These are phyloP conservation scores for Bos taurus DNA, from an alignment of 2,113 vertebrate species.

Conservation along the genomic window DNA sequence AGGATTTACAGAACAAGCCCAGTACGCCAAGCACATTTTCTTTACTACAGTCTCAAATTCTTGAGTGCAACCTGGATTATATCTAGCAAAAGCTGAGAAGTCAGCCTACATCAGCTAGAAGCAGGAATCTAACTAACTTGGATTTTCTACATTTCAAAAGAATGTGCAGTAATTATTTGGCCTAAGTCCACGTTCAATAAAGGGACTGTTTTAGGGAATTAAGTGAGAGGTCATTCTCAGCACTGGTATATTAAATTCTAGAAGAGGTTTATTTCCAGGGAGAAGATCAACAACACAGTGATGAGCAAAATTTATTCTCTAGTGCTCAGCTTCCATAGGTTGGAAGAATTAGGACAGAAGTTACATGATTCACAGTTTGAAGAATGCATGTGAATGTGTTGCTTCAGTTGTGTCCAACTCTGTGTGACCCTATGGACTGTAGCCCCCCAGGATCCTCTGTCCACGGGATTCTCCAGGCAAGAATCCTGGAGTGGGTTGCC, in stretches of 20 bases:
- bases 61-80: not conserved
- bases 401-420: not conserved
- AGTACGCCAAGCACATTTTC: accelerated
- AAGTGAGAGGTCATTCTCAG: not conserved
- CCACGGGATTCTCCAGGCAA: not conserved
- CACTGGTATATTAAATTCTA: not conserved
- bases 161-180: not conserved
- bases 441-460: not conserved
- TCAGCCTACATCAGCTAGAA: not conserved
- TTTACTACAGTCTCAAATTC: not conserved
- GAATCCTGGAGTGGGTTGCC: not conserved
- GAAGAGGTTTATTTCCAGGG: not conserved
- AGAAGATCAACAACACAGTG: not conserved
- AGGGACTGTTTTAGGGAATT: not conserved
- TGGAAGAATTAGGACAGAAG: not conserved
- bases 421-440: not conserved
- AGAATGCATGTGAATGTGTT: not conserved
- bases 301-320: not conserved
- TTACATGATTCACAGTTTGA: not conserved
- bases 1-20: not conserved
- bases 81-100: not conserved
- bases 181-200: not conserved
- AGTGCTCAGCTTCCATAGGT: accelerated
- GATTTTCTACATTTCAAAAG: not conserved
- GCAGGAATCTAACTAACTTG: not conserved